Percentiles rank a stretch among this genome's conserved stretches.
Conservation (phyloP, 2,797 vertebrate species). For the Gallinago stenura region DNA sequence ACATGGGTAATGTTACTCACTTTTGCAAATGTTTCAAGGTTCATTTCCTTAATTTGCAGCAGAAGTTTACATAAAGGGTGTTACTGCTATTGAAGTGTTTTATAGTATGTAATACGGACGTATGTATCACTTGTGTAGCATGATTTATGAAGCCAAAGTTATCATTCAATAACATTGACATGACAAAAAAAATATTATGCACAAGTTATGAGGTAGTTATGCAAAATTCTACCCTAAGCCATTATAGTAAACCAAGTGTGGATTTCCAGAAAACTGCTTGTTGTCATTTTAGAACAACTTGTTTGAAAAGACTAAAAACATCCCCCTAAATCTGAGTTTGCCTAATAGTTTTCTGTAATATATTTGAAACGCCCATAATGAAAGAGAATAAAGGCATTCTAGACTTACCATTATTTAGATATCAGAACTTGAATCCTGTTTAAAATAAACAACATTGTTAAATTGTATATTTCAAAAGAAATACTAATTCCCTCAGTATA, state of each 20-base stretch:
- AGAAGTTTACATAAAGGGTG: background rate
- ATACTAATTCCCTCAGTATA: background rate
- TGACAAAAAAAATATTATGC: background rate
- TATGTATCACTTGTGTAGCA: background rate
- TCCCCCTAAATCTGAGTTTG: background rate
- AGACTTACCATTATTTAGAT: slow-evolving; percentile 88
- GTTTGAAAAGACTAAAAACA: background rate
- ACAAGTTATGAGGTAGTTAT: background rate
- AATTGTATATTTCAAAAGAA: background rate
- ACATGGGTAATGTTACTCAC: background rate
- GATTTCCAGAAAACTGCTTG: background rate
- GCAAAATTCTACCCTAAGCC: background rate
- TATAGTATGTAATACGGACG: background rate
- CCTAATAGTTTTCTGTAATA: background rate
- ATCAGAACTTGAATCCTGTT: slow-evolving; percentile 66
- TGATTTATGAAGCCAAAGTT: background rate
- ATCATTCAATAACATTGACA: background rate
- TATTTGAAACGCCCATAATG: background rate
- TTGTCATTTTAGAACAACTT: background rate
- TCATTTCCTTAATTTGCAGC: slow-evolving; percentile 38
- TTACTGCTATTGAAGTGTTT: background rate
- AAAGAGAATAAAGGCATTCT: background rate
- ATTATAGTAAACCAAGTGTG: background rate
- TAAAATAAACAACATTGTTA: slow-evolving; percentile 25
- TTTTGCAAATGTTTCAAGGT: background rate